These are phyloP conservation scores for Axis porcinus DNA, from an alignment of 2,113 vertebrate species.

Conservation along the genomic window DNA sequence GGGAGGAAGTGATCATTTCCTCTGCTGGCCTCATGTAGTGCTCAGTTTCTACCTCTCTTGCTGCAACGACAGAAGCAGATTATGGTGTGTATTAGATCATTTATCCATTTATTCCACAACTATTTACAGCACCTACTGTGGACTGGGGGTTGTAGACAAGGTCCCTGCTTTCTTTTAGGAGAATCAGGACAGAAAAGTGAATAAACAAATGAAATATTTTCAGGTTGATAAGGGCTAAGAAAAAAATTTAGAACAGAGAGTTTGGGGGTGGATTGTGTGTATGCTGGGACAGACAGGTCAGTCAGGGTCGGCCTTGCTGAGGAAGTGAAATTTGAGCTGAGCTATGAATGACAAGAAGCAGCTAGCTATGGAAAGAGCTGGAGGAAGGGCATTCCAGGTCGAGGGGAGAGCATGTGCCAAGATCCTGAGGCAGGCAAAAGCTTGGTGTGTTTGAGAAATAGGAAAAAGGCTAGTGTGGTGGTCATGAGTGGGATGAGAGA, in stretches of 20 bases:
- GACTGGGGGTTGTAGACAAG: background rate
- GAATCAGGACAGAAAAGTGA: background rate
- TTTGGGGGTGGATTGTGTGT: background rate
- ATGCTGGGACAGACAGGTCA: background rate
- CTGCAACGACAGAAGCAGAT: background rate
- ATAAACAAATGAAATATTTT: background rate
- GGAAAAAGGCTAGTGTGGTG: background rate
- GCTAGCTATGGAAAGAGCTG: background rate
- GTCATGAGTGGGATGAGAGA: background rate
- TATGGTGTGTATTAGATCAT: background rate
- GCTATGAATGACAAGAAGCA: background rate
- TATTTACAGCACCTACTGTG: background rate
- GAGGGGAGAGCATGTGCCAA: background rate
- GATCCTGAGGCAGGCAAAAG: slow-evolving; percentile 20
- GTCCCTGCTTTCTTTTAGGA: background rate
- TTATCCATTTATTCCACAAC: background rate
- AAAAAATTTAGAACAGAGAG: background rate
- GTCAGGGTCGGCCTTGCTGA: background rate
- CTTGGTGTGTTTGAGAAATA: background rate
- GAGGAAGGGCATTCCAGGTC: slow-evolving; percentile 32
- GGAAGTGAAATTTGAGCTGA: slow-evolving; percentile 47
- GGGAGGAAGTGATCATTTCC: background rate
- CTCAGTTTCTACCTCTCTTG: background rate
- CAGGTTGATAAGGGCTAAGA: background rate
- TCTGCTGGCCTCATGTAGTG: background rate